These are phyloP conservation scores for Drosophila aff. DNA, from an alignment of 1,140 invertebrate genomes.

Conservation along the genomic window DNA sequence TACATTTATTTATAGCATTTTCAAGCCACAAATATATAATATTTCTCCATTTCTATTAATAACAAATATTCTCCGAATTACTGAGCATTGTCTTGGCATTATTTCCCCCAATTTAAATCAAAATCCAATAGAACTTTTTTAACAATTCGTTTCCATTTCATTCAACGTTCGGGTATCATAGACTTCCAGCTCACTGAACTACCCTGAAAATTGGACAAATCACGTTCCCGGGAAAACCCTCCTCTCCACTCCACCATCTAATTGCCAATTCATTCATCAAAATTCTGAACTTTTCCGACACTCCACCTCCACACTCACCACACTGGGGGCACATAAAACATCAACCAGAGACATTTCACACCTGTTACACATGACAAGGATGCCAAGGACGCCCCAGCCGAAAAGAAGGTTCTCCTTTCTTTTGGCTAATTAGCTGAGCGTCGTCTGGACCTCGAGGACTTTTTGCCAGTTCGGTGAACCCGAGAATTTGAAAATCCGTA, in stretches of 20 bases:
- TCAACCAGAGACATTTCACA: conserved; percentile 50
- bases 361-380: conserved; percentile 57
- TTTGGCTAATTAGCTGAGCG: conserved; percentile 65
- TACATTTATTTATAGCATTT: neutral
- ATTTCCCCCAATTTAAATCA: neutral
- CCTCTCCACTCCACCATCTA: conserved; percentile 1
- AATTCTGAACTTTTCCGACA: conserved; percentile 40
- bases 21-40: neutral
- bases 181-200: conserved; percentile 25
- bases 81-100: neutral
- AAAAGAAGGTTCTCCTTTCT: conserved; percentile 15
- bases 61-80: neutral
- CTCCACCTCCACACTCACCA: conserved; percentile 12
- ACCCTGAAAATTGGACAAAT: conserved; percentile 3
- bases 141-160: conserved; percentile 10
- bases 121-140: neutral
- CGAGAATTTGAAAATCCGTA: conserved; percentile 45
- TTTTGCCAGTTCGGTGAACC: conserved; percentile 71
- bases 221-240: neutral
- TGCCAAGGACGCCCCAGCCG: conserved; percentile 21
- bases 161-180: conserved; percentile 3
- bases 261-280: conserved; percentile 47
- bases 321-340: conserved; percentile 11
- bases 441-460: conserved; percentile 36
- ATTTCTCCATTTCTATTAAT: neutral